These are phyloP conservation scores for Tauraco erythrolophus DNA, from an alignment of 2,113 vertebrate genomes.

Conservation along the genomic window DNA sequence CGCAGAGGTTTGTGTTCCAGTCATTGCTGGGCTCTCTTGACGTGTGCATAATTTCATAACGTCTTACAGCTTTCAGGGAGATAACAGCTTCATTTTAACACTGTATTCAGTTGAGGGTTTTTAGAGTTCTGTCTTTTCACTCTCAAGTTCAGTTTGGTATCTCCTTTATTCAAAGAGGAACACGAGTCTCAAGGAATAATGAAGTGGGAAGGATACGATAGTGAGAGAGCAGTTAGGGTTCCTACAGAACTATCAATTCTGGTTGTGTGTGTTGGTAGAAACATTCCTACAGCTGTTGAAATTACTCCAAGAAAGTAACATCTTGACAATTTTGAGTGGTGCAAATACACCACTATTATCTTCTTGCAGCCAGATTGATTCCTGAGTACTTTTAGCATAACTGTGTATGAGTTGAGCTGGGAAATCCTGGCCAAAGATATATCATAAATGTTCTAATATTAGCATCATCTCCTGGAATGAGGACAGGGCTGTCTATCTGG, in stretches of 20 bases:
- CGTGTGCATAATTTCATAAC: background rate
- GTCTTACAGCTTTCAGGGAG: background rate
- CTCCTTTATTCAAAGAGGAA: background rate
- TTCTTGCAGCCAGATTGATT: background rate
- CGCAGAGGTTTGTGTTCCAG: accelerated
- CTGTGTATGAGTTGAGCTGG: background rate
- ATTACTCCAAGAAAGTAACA: background rate
- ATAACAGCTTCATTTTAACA: background rate
- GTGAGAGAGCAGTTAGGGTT: background rate
- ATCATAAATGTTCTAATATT: slow-evolving; percentile 33
- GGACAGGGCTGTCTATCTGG: slow-evolving; percentile 25
- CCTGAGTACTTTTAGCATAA: background rate
- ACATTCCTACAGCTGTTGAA: background rate
- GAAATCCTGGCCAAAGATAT: background rate
- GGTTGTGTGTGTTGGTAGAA: background rate
- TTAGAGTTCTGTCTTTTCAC: background rate
- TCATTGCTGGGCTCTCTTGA: background rate
- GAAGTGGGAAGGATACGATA: background rate
- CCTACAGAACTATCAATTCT: background rate
- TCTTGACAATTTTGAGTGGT: background rate
- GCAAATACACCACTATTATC: accelerated
- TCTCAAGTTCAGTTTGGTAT: background rate
- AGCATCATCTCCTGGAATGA: background rate
- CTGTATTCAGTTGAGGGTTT: background rate
- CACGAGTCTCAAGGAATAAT: background rate